A percentile compares a stretch with the other conserved stretches of the same genome.
Conservation (phyloP, 2,888 invertebrate genomes). For the Netelia virgata region DNA sequence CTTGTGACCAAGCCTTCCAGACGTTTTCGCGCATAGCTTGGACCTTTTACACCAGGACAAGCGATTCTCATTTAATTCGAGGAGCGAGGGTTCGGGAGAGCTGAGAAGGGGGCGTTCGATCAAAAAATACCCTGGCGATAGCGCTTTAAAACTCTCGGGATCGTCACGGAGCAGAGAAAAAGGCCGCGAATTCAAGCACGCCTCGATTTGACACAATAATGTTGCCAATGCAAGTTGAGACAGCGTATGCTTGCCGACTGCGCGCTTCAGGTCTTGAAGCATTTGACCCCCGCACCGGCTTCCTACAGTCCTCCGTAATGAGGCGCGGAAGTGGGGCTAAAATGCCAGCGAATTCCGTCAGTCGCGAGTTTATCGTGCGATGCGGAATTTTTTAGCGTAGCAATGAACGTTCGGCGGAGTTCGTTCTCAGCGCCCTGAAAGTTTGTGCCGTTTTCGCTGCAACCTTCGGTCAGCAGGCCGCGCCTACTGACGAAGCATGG, state of each 20-base stretch:
- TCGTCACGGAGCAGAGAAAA: constrained; percentile 50
- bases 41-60: no score
- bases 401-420: background rate
- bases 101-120: no score
- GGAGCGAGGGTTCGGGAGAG: no score
- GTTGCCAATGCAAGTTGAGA: constrained; percentile 72
- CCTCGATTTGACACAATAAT: constrained; percentile 63
- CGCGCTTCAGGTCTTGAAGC: constrained; percentile 74
- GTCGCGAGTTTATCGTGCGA: background rate
- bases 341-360: constrained; percentile 63
- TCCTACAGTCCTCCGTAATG: constrained; percentile 76
- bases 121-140: no score
- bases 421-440: constrained; percentile 28
- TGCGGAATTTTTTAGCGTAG: background rate
- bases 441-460: constrained; percentile 19
- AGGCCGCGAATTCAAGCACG: constrained; percentile 68
- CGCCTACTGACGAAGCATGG: constrained; percentile 7
- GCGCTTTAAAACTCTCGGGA: background rate
- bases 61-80: no score
- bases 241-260: constrained; percentile 65
- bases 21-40: no score
- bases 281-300: constrained; percentile 72
- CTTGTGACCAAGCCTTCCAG: no score
- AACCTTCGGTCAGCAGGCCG: constrained; percentile 4
- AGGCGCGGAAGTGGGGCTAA: constrained; percentile 72